Conservation (phyloP, 37 sponge, comb jelly and placozoan species). For the Petrosia ficiformis region DNA sequence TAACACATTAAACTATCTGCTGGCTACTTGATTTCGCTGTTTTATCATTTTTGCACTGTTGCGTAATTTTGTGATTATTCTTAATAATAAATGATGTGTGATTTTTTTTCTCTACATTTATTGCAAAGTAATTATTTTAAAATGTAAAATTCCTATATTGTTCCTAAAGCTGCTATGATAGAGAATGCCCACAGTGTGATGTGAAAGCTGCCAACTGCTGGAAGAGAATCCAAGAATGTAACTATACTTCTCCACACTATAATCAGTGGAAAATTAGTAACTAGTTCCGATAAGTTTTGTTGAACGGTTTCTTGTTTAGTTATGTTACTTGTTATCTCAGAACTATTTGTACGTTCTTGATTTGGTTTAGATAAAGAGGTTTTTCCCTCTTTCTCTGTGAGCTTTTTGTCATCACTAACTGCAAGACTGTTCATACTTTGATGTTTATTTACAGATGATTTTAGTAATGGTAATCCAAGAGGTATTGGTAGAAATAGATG, state of each 20-base stretch:
- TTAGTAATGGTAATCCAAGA: slow-evolving; percentile 22
- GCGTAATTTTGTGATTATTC: neutral
- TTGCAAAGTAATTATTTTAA: neutral
- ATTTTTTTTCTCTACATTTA: neutral
- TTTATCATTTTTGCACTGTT: neutral
- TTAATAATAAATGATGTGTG: neutral
- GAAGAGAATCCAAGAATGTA: slow-evolving; percentile 40
- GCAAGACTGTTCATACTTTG: too few species aligned
- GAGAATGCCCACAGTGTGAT: slow-evolving; percentile 50
- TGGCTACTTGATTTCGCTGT: neutral
- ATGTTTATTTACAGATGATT: too few species aligned
- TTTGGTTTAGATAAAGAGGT: neutral
- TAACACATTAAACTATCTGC: slow-evolving; percentile 15
- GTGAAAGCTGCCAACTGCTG: slow-evolving; percentile 34
- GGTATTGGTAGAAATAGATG: slow-evolving; percentile 76
- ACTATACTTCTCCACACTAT: slow-evolving; percentile 52
- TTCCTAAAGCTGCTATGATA: slow-evolving; percentile 48
- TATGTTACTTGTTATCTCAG: neutral
- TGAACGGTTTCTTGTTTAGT: neutral
- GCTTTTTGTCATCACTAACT: too few species aligned
- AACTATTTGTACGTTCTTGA: neutral
- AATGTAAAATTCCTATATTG: slow-evolving; percentile 23
- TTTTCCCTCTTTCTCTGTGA: too few species aligned
- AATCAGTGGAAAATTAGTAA: slow-evolving; percentile 43
- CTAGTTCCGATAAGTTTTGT: slow-evolving; percentile 7